phyloP scores from a whole-genome alignment of 2,113 vertebrate species.

The Chaetorhynchus papuensis region DNA sequence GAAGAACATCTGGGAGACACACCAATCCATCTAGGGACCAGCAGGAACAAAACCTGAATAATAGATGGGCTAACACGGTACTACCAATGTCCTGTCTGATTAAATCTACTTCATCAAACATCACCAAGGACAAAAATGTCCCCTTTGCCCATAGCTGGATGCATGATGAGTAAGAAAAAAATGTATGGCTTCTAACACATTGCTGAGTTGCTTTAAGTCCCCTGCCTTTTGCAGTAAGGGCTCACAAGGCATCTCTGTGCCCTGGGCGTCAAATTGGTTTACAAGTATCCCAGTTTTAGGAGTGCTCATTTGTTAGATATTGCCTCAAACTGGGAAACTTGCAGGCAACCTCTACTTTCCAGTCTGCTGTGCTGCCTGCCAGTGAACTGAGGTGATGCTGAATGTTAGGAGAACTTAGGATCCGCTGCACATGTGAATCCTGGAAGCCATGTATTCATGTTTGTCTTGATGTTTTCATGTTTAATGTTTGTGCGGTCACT shows the following conservation, averaged over 20 bases:
- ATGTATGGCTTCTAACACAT: neutral
- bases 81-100: neutral
- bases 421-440: neutral
- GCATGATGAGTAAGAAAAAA: neutral
- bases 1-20: neutral
- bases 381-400: neutral
- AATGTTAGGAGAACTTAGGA: neutral
- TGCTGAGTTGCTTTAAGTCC: neutral
- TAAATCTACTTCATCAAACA: slow-evolving; percentile 5
- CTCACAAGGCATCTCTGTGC: neutral
- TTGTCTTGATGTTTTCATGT: neutral
- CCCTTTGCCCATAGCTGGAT: neutral
- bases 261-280: neutral
- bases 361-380: neutral
- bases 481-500: neutral
- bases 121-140: neutral
- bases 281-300: neutral
- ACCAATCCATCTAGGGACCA: neutral
- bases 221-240: neutral
- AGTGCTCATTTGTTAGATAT: neutral
- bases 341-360: neutral
- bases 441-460: neutral
- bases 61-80: neutral
- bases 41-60: neutral
- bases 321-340: neutral